phyloP scores from a whole-genome alignment of 35 echinoderm and acorn worm species.

The Heliocidaris erythrogramma region DNA sequence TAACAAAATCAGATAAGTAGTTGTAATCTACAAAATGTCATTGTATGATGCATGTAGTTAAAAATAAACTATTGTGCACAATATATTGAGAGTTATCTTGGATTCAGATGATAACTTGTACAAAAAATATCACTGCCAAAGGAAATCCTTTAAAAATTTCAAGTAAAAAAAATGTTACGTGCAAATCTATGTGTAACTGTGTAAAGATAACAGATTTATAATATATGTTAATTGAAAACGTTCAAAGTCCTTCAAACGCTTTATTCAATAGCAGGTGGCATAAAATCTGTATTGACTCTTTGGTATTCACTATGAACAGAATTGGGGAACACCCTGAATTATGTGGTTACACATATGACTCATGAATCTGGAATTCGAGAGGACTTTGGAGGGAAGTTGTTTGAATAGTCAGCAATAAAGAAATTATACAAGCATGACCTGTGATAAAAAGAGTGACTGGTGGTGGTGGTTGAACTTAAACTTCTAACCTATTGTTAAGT shows the following conservation, averaged over 20 bases:
- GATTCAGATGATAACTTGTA: no score
- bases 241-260: not conserved
- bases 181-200: no score
- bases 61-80: no score
- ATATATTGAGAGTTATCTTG: no score
- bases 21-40: no score
- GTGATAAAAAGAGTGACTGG: not conserved
- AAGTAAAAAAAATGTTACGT: no score
- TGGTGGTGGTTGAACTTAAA: not conserved
- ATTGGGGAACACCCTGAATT: not conserved
- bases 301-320: not conserved
- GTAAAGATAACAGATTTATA: no score
- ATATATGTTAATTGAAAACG: no score
- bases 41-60: no score
- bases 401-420: not conserved
- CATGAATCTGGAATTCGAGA: not conserved
- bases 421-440: not conserved
- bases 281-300: not conserved
- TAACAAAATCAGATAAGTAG: no score
- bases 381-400: conserved; percentile 8
- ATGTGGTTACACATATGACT: not conserved
- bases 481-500: not conserved
- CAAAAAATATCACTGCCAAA: no score
- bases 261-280: not conserved
- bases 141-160: no score